Base-by-base conservation (phyloP, 2,797 vertebrate species). In the Hephaestus fuliginosus region DNA sequence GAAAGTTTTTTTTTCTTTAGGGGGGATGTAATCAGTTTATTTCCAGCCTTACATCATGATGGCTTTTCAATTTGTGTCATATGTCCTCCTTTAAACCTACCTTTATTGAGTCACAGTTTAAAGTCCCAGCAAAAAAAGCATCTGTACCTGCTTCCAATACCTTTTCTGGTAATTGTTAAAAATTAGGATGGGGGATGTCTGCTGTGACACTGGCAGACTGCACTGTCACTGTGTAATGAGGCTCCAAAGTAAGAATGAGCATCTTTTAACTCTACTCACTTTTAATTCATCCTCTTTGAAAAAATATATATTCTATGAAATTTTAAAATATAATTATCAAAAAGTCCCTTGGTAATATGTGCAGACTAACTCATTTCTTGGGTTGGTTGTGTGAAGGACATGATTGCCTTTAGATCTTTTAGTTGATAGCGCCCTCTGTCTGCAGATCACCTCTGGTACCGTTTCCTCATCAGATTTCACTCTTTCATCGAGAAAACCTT, bases 371-470 rank as follows among this genome's bases (percentile, higher is more conserved):
- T 57, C 1, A 6, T 9, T 22, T 67, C 44, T 30, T 15, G 8
- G 13, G 8, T 36, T 46, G 1, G 0, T 30, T 62, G 55, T 30
- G n/a, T 63, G 51, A 9, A 39, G 25, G 58, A 12, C 33, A 39
- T 43, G 3, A 15, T 41, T 28, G 6, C 17, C 20, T 61, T 9
- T 0, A 51, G 33, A 87, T 92, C 60, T 77, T 62, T 74, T 72
- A 91, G 92, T 71, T 77, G 36, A 90, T 66, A 86, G 94, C 93
- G 93, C 95, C 95, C 91, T 89, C 95, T 96, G 91, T 88, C 92
- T 88, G 86, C 65, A 52, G 41, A 36, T 49, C 17, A 18, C 58
- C 22, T 36, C 49, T 70, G 63, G 44, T 76, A 28, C 80, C 70
- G 30, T 33, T 65, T 66, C 30, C 18, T 18, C 65, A 22, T 25